Conservation (phyloP, 2,888 invertebrate species). For the Villa cingulata region DNA sequence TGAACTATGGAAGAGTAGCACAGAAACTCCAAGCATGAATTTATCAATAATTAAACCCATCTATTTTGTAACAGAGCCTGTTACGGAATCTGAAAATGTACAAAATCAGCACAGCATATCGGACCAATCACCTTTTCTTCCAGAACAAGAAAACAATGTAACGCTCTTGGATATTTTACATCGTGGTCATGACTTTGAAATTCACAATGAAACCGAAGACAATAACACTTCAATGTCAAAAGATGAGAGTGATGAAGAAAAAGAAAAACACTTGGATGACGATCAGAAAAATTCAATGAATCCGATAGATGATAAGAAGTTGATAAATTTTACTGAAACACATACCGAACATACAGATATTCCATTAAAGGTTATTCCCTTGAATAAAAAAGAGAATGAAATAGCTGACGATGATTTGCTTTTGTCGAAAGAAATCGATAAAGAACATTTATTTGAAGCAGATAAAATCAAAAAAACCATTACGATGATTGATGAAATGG, state of each 20-base stretch:
- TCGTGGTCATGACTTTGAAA: conserved; percentile 41
- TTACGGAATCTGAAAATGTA: conserved; percentile 7
- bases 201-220: conserved; percentile 14
- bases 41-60: neutral
- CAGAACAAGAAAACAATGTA: conserved; percentile 49
- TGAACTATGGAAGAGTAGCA: conserved; percentile 6
- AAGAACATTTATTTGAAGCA: neutral
- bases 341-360: conserved; percentile 6
- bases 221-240: neutral
- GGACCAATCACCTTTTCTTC: conserved; percentile 41
- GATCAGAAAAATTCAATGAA: conserved; percentile 12
- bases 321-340: conserved; percentile 6
- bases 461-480: neutral
- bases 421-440: neutral
- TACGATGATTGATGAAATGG: neutral
- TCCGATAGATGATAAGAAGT: conserved; percentile 11
- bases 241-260: conserved; percentile 9
- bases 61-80: conserved; percentile 14
- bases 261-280: conserved; percentile 8
- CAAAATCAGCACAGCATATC: conserved; percentile 8
- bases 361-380: conserved; percentile 11
- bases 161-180: conserved; percentile 45
- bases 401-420: conserved; percentile 2
- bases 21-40: neutral
- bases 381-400: conserved; percentile 9